phyloP scores from a whole-genome alignment of 2,797 vertebrate species.

The Danio albolineatus region DNA sequence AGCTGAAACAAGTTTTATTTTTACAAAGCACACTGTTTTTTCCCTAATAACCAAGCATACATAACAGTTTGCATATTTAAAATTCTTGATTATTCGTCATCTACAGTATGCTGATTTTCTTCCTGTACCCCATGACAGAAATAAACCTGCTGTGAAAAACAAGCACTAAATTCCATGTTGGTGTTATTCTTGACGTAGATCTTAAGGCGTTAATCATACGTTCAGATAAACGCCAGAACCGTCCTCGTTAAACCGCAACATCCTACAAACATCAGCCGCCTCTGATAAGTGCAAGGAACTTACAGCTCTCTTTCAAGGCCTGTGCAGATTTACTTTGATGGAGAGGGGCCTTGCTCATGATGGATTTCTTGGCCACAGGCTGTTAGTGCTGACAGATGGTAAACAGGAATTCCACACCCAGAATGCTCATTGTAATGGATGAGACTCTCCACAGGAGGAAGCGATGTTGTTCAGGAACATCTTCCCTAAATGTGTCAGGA shows the following conservation, averaged over 20 bases:
- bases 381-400: constrained; percentile 36
- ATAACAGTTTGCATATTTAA: neutral
- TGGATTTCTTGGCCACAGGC: constrained; percentile 25
- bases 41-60: neutral
- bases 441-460: constrained; percentile 21
- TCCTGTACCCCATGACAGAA: neutral
- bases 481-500: constrained; percentile 32
- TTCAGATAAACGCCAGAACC: constrained; percentile 30
- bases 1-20: too few relatives aligned
- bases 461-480: constrained; percentile 9
- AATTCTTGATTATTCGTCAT: neutral
- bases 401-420: constrained; percentile 39
- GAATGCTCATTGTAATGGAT: constrained; percentile 31
- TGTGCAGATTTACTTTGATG: constrained; percentile 35
- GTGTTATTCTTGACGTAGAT: constrained; percentile 22
- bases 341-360: constrained; percentile 32
- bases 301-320: constrained; percentile 36
- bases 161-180: neutral
- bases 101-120: neutral
- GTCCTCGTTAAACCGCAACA: neutral
- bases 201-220: constrained; percentile 40
- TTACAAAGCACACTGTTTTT: neutral
- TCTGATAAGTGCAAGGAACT: constrained; percentile 16
- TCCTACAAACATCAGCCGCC: constrained; percentile 19
- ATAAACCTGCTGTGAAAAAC: neutral